phyloP scores from a whole-genome alignment of 2,888 invertebrate species.

The Zygogramma bicolorata region DNA sequence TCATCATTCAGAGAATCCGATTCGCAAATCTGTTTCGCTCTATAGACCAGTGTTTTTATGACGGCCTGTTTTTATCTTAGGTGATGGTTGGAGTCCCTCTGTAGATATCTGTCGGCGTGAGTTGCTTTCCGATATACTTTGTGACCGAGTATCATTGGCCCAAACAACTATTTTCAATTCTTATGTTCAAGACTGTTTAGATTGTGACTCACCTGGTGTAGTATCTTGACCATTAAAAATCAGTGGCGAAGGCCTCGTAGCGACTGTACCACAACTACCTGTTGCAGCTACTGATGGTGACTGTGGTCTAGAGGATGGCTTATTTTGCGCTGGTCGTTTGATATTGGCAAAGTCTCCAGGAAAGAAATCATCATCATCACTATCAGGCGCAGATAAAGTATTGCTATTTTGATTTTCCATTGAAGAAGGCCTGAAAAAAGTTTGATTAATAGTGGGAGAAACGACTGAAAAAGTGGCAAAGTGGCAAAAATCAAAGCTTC shows the following conservation, averaged over 20 bases:
- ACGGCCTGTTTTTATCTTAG: too few species aligned
- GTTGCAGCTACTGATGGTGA: constrained; percentile 1
- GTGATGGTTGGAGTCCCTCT: too few species aligned
- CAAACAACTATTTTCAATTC: too few species aligned
- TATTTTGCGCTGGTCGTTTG: constrained; percentile 23
- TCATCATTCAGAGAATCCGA: too few species aligned
- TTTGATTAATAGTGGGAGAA: neutral
- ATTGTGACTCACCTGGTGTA: constrained; percentile 68
- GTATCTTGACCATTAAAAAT: constrained; percentile 73
- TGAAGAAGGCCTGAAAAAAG: neutral
- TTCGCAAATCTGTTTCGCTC: too few species aligned
- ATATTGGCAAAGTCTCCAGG: constrained; percentile 54
- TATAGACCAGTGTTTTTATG: too few species aligned
- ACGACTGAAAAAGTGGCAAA: too few species aligned
- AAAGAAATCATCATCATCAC: constrained; percentile 45
- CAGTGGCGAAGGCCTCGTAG: constrained; percentile 69
- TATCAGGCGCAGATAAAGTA: neutral
- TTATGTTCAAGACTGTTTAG: neutral
- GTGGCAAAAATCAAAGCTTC: too few species aligned
- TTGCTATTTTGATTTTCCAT: neutral
- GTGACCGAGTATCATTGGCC: too few species aligned
- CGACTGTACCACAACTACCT: constrained; percentile 66
- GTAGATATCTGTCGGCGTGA: too few species aligned
- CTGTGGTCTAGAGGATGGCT: constrained; percentile 28
- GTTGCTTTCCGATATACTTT: too few species aligned